Conservation (phyloP, 2,888 invertebrate species). For the Hedya salicella region DNA sequence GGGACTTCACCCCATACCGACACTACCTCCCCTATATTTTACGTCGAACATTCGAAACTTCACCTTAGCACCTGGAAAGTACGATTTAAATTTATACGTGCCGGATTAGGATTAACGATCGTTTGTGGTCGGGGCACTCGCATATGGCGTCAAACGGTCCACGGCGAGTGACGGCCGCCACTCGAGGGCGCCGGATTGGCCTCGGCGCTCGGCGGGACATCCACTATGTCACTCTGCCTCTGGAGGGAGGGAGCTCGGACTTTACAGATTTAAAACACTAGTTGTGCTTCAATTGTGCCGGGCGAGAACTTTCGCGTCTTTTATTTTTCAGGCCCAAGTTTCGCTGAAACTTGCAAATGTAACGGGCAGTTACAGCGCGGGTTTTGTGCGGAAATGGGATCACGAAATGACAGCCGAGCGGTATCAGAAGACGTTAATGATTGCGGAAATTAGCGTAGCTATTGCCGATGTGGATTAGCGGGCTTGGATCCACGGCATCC, state of each 20-base stretch:
- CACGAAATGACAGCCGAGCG: neutral
- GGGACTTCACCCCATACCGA: conserved; percentile 79
- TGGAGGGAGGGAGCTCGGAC: conserved; percentile 58
- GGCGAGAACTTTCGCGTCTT: conserved; percentile 32
- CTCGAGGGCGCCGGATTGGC: conserved; percentile 80
- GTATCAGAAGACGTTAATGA: conserved; percentile 35
- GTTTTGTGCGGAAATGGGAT: neutral
- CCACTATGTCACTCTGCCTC: conserved; percentile 69
- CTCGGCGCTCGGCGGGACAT: conserved; percentile 68
- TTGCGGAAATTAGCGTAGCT: conserved; percentile 58
- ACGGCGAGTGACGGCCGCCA: conserved; percentile 79
- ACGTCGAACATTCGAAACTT: conserved; percentile 56
- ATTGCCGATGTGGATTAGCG: conserved; percentile 67
- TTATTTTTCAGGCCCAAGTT: conserved; percentile 16
- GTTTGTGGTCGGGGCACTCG: conserved; percentile 60
- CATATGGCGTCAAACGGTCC: conserved; percentile 84
- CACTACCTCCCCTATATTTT: conserved; percentile 62
- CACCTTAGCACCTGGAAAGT: conserved; percentile 58
- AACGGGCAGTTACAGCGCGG: neutral
- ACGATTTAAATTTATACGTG: conserved; percentile 61
- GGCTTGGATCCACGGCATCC: conserved; percentile 65
- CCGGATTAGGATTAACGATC: conserved; percentile 55
- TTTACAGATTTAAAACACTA: conserved; percentile 62
- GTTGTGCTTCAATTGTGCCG: conserved; percentile 39
- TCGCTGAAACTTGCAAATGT: conserved; percentile 23